A percentile compares a stretch with the other conserved stretches of the same genome.
Conservation (phyloP, 2,888 invertebrate genomes). For the Cephonodes hylas region DNA sequence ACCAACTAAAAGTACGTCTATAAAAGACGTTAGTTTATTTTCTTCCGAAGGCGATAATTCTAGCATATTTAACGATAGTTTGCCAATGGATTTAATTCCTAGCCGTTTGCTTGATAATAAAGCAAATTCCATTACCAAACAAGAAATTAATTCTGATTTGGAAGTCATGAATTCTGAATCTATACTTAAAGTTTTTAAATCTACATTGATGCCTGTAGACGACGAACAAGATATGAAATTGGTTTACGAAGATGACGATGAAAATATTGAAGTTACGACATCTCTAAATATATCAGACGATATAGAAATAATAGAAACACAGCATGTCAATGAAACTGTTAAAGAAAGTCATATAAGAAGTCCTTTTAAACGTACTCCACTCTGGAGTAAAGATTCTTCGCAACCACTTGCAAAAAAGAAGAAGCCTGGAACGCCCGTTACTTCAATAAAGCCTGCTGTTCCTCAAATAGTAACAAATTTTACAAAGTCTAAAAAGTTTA, state of each 20-base stretch:
- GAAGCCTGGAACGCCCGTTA: conserved; percentile 27
- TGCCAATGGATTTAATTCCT: conserved; percentile 75
- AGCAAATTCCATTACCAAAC: conserved; percentile 20
- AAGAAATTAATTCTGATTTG: conserved; percentile 33
- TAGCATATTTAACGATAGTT: conserved; percentile 81
- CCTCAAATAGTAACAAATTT: not conserved
- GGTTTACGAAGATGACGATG: conserved; percentile 58
- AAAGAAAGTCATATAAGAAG: conserved; percentile 42
- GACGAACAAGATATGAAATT: conserved; percentile 66
- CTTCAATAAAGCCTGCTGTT: not conserved
- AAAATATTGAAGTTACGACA: conserved; percentile 10
- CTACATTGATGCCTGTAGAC: conserved; percentile 46
- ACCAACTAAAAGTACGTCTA: conserved; percentile 34
- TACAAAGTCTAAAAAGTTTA: conserved; percentile 36
- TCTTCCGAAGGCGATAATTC: conserved; percentile 75
- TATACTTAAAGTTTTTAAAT: conserved; percentile 57
- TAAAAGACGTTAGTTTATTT: conserved; percentile 67
- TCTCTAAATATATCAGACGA: conserved; percentile 30
- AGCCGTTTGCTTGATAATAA: conserved; percentile 69
- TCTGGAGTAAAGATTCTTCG: conserved; percentile 20
- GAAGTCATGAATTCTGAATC: conserved; percentile 49
- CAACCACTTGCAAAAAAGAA: conserved; percentile 44
- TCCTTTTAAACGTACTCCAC: conserved; percentile 47
- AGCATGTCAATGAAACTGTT: conserved; percentile 37
- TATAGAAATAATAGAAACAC: conserved; percentile 44